Conservation (phyloP, 2,113 vertebrate genomes). For the Eublepharis macularius region DNA sequence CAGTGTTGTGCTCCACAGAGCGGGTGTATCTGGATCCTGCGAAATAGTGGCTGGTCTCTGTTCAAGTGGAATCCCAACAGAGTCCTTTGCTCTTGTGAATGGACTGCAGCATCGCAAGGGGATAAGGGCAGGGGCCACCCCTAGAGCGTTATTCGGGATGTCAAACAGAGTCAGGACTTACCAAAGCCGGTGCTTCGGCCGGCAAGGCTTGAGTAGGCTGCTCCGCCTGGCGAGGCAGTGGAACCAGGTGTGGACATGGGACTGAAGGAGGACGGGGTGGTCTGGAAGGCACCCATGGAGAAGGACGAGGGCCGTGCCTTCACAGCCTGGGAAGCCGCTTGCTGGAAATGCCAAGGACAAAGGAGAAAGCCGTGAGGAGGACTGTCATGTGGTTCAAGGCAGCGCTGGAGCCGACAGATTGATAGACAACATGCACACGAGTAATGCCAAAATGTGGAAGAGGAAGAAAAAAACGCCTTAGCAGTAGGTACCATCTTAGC, state of each 20-base stretch:
- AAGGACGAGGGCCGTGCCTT: slow-evolving; percentile 76
- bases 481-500: too few species aligned
- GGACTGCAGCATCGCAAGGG: too few species aligned
- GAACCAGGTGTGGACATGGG: slow-evolving; percentile 65
- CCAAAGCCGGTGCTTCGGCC: slow-evolving; percentile 66
- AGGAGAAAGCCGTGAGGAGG: not conserved
- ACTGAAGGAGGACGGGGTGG: slow-evolving; percentile 69
- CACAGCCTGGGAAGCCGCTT: slow-evolving; percentile 64
- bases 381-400: not conserved
- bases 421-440: too few species aligned
- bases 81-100: too few species aligned
- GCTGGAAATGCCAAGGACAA: slow-evolving; percentile 34
- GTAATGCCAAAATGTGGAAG: too few species aligned
- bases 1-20: too few species aligned
- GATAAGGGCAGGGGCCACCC: too few species aligned
- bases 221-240: slow-evolving; percentile 37
- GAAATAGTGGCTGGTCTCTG: too few species aligned
- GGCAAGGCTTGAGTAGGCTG: slow-evolving; percentile 66
- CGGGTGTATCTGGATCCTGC: too few species aligned
- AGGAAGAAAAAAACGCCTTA: too few species aligned
- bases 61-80: too few species aligned
- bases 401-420: too few species aligned
- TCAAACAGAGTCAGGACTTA: slow-evolving; percentile 40
- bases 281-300: slow-evolving; percentile 72
- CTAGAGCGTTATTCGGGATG: accelerated